Base-by-base conservation (phyloP, 2,113 vertebrate species). In the Chamaea fasciata region DNA sequence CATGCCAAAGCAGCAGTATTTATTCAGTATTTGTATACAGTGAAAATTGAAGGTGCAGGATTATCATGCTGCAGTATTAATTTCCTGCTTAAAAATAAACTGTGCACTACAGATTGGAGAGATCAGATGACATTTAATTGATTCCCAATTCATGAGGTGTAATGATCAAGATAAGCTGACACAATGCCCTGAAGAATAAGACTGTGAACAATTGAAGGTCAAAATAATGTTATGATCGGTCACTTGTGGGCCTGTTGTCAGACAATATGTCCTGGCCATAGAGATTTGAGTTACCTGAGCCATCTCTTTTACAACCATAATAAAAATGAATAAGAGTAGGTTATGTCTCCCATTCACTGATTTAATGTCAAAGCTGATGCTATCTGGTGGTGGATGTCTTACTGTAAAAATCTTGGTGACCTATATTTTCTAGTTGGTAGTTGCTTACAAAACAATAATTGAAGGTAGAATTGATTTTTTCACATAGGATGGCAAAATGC, bases 11-110 rank as follows among this genome's bases (percentile, higher is more conserved):
- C 49, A 91, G 31, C 31, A n/a, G 26, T 31, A 79, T 59, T 87
- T 81, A 68, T 76, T 84, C 53, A 30, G 18, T 39, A 35, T 39
- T 90, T 74, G 22, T 74, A 41, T 41, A 49, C 31, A 64, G 53
- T 3, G 31, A 78, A 85, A 87, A 82, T 9, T 33, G 81, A 89
- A 91, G 37, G 57, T 82, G 77, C 37, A 46, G 64, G n/a, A 64
- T 53, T 73, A 23, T 67, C 74, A 33, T 17, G 65, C 53, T 76
- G 49, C 77, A 49, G 49, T 37, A 87, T 84, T 89, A 13, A 91
- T 79, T 87, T 91, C 74, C 91, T 95, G 89, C 37, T 33, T 68
- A 64, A 83, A 90, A 95, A 83, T 37, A 70, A 83, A 62, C 49
- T 24, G 15, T 2, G 11, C 28, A 26, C 33, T 79, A 83, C 59